A percentile compares a stretch with the other conserved stretches of the same genome.
phyloP scores from a whole-genome alignment of 2,888 invertebrate species.

The Lamellibrachia columna region DNA sequence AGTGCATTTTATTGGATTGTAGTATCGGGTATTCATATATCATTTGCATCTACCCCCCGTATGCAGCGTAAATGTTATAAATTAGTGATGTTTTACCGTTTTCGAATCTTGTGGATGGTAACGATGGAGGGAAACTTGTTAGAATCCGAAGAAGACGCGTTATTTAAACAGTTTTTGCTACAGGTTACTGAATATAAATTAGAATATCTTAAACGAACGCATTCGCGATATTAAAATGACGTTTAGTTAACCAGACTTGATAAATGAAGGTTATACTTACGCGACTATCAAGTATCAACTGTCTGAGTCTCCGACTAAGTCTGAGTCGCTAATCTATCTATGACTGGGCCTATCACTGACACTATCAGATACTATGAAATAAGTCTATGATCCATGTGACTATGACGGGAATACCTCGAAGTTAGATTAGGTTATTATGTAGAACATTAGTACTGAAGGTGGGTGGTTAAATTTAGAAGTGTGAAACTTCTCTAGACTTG shows the following conservation, averaged over 20 bases:
- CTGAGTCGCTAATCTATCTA: too few species aligned
- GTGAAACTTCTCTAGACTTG: too few species aligned
- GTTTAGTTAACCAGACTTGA: not conserved
- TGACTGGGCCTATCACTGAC: too few species aligned
- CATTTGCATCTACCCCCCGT: not conserved
- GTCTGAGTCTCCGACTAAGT: too few species aligned
- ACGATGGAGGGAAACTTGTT: conserved; percentile 10
- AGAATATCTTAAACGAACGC: too few species aligned
- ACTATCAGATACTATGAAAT: too few species aligned
- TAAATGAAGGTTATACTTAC: not conserved
- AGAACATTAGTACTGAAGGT: too few species aligned
- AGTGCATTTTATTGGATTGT: not conserved
- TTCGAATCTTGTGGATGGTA: conserved; percentile 20
- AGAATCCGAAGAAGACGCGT: conserved; percentile 3
- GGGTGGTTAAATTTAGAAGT: too few species aligned
- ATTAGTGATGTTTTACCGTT: not conserved
- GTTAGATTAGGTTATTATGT: too few species aligned
- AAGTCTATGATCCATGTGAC: too few species aligned
- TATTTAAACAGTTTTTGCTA: not conserved
- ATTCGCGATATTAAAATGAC: not conserved
- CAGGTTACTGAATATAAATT: not conserved
- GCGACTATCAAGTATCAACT: too few species aligned
- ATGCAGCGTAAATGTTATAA: not conserved
- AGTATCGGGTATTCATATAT: not conserved
- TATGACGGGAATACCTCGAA: too few species aligned